Evolutionary conservation across 2,113 vertebrate species (phyloP).

Genomic region (Forbesichthys papilliferus): DNA sequence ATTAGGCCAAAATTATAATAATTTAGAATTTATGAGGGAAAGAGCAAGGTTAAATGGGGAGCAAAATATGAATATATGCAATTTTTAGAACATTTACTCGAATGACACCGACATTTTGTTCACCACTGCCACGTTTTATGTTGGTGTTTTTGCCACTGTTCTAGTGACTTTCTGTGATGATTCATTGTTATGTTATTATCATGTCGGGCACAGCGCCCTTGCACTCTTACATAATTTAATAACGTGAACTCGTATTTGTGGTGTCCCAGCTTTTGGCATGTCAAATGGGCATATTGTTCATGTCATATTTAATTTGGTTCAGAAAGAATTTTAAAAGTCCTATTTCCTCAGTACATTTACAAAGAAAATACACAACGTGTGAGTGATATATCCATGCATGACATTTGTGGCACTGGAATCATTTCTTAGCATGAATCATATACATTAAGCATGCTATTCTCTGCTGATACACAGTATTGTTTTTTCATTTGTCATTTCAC

Average conservation of each 20-base stretch:
- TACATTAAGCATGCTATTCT: neutral
- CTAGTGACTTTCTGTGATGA: conserved; percentile 31
- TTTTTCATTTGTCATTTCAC: conserved; percentile 29
- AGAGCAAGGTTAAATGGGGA: neutral
- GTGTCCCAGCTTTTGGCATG: too few relatives aligned
- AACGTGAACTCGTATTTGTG: too few relatives aligned
- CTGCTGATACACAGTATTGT: conserved; percentile 5
- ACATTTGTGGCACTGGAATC: neutral
- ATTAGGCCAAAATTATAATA: too few relatives aligned
- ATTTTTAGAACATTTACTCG: neutral
- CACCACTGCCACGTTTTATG: neutral
- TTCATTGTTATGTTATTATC: conserved; percentile 31
- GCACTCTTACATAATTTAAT: too few relatives aligned
- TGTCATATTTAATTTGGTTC: neutral
- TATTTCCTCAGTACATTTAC: conserved; percentile 9
- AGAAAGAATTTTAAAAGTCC: conserved; percentile 7
- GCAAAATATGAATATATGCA: neutral
- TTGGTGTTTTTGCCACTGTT: conserved; percentile 15
- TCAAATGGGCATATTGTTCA: neutral
- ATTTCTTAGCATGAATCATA: neutral
- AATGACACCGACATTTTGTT: neutral
- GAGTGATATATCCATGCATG: conserved; percentile 7
- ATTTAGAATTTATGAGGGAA: too few relatives aligned
- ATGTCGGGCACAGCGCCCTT: conserved; percentile 5
- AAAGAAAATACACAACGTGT: conserved; percentile 1